Evolutionary conservation across 2,888 invertebrate species (phyloP).

Genomic region (Agonopterix arenella): DNA sequence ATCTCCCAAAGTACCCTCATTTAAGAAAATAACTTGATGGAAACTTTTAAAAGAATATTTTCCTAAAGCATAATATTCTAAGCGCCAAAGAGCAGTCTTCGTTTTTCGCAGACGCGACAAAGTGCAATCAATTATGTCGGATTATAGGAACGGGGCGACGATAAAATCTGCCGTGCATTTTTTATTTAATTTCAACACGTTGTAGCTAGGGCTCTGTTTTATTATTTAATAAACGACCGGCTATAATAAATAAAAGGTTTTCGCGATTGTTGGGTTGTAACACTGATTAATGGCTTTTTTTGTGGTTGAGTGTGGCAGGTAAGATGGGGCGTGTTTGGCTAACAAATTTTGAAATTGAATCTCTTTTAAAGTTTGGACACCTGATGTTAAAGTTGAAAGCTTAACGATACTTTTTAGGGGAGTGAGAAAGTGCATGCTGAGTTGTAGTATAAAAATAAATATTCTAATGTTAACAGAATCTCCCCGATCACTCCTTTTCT

Average conservation of each 20-base stretch:
- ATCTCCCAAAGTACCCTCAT: slow-evolving; percentile 5
- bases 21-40: slow-evolving; percentile 3
- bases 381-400: too few relatives aligned
- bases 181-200: slow-evolving; percentile 9
- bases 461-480: too few relatives aligned
- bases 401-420: too few relatives aligned
- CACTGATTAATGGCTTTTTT: not conserved
- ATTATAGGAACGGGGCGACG: slow-evolving; percentile 2
- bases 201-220: slow-evolving; percentile 3
- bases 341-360: too few relatives aligned
- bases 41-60: slow-evolving; percentile 2
- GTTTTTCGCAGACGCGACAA: slow-evolving; percentile 1
- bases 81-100: not conserved
- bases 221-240: slow-evolving; percentile 11
- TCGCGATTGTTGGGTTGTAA: slow-evolving; percentile 1
- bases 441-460: too few relatives aligned
- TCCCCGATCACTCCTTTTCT: too few relatives aligned
- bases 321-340: too few relatives aligned
- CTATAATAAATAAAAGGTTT: slow-evolving; percentile 10
- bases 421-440: too few relatives aligned
- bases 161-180: slow-evolving; percentile 5
- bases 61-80: not conserved
- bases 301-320: too few relatives aligned
- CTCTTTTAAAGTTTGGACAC: too few relatives aligned
- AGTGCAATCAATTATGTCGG: slow-evolving; percentile 9